Conservation (phyloP, 2,888 invertebrate genomes). For the Acleris cristana region DNA sequence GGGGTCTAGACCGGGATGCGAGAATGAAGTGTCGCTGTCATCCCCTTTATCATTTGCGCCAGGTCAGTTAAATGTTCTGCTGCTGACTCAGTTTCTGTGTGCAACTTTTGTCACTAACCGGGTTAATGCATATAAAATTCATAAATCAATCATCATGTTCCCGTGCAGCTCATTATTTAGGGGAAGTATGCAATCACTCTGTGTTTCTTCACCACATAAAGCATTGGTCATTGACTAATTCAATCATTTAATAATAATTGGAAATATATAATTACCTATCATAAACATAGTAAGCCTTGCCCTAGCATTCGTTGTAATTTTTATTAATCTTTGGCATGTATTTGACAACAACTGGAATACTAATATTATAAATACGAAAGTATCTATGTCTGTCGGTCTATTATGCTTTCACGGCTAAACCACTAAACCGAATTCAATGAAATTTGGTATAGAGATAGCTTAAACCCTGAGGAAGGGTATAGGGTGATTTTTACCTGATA, state of each 20-base stretch:
- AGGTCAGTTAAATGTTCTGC: constrained; percentile 82
- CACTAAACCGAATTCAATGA: too few relatives aligned
- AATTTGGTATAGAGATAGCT: too few relatives aligned
- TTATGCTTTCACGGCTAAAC: too few relatives aligned
- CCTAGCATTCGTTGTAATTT: too few relatives aligned
- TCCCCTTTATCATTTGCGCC: constrained; percentile 81
- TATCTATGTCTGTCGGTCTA: too few relatives aligned
- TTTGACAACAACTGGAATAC: too few relatives aligned
- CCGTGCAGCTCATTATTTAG: constrained; percentile 34
- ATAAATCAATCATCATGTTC: constrained; percentile 40
- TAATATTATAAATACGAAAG: too few relatives aligned
- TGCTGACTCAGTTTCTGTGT: constrained; percentile 77
- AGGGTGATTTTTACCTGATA: too few relatives aligned
- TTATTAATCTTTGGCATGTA: too few relatives aligned
- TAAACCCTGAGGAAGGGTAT: too few relatives aligned
- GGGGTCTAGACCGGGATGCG: constrained; percentile 80
- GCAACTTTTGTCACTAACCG: constrained; percentile 81
- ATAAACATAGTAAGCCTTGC: constrained; percentile 1
- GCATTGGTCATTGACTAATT: constrained; percentile 29
- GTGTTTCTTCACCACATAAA: constrained; percentile 29
- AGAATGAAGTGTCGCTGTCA: constrained; percentile 82
- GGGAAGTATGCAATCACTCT: constrained; percentile 18
- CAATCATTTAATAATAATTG: constrained; percentile 13
- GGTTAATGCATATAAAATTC: constrained; percentile 43
- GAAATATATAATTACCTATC: background rate